Evolutionary conservation across 2,113 vertebrate species (phyloP).

Genomic region (Raja brachyura): DNA sequence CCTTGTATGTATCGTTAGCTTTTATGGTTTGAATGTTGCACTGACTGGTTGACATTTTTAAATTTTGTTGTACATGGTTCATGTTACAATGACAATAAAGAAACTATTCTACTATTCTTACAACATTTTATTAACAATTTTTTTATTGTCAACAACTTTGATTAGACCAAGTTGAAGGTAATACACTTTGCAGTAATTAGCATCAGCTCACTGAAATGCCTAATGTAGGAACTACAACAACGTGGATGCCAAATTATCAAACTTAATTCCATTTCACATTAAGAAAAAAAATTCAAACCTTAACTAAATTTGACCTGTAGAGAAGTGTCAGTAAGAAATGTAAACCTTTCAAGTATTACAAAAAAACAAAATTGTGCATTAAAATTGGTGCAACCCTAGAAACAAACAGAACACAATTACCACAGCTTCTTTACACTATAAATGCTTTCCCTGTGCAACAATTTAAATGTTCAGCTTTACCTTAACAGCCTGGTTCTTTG

Average conservation of each 20-base stretch:
- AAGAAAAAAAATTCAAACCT: too few species aligned
- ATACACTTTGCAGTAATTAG: neutral
- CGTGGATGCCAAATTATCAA: neutral
- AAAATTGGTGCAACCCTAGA: neutral
- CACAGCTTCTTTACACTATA: neutral
- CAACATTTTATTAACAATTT: neutral
- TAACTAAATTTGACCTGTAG: neutral
- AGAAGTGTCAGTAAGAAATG: neutral
- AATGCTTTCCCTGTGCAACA: neutral
- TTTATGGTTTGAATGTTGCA: too few species aligned
- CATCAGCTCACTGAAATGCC: neutral
- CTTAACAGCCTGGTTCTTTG: constrained; percentile 94
- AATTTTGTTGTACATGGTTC: too few species aligned
- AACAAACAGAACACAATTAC: neutral
- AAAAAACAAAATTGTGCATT: neutral
- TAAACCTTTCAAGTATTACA: neutral
- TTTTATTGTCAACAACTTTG: neutral
- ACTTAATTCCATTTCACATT: neutral
- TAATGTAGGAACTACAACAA: neutral
- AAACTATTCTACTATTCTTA: too few species aligned
- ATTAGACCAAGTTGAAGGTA: neutral
- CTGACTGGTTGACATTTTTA: too few species aligned
- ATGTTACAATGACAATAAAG: too few species aligned
- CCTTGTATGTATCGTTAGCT: too few species aligned
- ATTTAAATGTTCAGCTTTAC: constrained; percentile 53